These are phyloP conservation scores for Lordiphosa collinella DNA, from an alignment of 1,140 invertebrate genomes.

Conservation along the genomic window DNA sequence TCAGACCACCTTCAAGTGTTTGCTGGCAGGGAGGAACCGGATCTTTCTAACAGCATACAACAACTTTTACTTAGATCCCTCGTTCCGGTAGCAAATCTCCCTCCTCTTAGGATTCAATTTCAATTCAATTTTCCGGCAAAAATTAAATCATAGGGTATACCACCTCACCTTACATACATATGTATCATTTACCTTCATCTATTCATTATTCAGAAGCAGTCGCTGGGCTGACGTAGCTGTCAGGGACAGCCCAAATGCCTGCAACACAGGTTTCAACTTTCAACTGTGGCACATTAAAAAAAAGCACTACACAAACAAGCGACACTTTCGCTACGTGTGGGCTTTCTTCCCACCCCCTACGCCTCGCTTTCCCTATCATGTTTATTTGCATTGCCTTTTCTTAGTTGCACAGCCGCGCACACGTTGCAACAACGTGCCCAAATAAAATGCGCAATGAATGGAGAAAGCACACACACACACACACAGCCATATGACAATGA, in stretches of 20 bases:
- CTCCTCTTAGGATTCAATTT: too few species aligned
- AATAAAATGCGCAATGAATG: conserved; percentile 17
- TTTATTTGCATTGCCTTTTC: conserved; percentile 39
- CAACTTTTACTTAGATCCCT: too few species aligned
- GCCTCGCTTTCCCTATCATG: not conserved
- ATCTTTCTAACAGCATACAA: too few species aligned
- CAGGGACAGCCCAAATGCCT: conserved; percentile 4
- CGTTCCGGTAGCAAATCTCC: too few species aligned
- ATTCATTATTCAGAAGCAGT: conserved; percentile 29
- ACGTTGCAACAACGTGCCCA: conserved; percentile 20
- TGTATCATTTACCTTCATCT: not conserved
- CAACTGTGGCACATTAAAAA: conserved; percentile 20
- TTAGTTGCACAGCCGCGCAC: conserved; percentile 7
- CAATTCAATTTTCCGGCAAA: too few species aligned
- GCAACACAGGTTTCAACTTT: conserved; percentile 28
- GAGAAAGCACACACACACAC: not conserved
- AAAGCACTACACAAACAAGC: conserved; percentile 9
- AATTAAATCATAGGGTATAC: not conserved
- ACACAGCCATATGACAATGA: not conserved
- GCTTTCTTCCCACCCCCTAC: not conserved
- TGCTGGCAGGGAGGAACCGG: too few species aligned
- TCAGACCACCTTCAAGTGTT: too few species aligned
- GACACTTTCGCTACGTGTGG: conserved; percentile 21
- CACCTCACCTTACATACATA: not conserved
- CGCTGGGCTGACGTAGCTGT: conserved; percentile 10